phyloP scores from a whole-genome alignment of 2,888 invertebrate genomes.

The Eulithis testata region DNA sequence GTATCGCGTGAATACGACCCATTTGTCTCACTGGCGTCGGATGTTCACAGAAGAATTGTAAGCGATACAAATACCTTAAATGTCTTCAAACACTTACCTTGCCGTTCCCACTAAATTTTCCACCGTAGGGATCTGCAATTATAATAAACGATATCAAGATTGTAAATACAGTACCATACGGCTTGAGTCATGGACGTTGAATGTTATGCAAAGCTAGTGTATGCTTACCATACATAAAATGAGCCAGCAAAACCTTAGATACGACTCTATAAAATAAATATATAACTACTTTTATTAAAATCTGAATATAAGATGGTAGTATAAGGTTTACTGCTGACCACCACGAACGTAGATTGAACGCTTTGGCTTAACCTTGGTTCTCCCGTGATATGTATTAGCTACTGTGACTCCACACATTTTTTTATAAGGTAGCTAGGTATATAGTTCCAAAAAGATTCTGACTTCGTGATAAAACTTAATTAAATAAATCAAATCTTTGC shows the following conservation, averaged over 20 bases:
- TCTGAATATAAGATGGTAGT: not conserved
- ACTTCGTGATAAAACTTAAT: not conserved
- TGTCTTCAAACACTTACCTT: conserved; percentile 75
- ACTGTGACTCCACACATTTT: no score
- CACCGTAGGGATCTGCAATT: conserved; percentile 66
- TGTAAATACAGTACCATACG: conserved; percentile 56
- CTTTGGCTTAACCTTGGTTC: no score
- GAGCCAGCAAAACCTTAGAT: conserved; percentile 6
- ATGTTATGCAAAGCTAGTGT: conserved; percentile 26
- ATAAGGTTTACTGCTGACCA: no score
- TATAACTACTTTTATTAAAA: conserved; percentile 16
- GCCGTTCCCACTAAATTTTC: conserved; percentile 60
- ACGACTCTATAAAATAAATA: not conserved
- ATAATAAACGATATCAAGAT: conserved; percentile 71
- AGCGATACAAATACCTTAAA: conserved; percentile 80
- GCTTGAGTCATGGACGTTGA: conserved; percentile 36
- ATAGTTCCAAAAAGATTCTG: no score
- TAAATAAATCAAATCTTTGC: not conserved
- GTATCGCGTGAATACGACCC: conserved; percentile 74
- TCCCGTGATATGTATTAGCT: no score
- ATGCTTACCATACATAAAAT: conserved; percentile 18
- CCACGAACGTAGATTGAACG: no score
- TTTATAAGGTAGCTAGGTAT: no score
- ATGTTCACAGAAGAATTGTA: conserved; percentile 80
- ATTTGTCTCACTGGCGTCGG: conserved; percentile 75